Percentiles rank a stretch among this genome's conserved stretches.
These are phyloP conservation scores for Psococerastis gibbosa DNA, from an alignment of 2,888 invertebrate species.

Conservation along the genomic window DNA sequence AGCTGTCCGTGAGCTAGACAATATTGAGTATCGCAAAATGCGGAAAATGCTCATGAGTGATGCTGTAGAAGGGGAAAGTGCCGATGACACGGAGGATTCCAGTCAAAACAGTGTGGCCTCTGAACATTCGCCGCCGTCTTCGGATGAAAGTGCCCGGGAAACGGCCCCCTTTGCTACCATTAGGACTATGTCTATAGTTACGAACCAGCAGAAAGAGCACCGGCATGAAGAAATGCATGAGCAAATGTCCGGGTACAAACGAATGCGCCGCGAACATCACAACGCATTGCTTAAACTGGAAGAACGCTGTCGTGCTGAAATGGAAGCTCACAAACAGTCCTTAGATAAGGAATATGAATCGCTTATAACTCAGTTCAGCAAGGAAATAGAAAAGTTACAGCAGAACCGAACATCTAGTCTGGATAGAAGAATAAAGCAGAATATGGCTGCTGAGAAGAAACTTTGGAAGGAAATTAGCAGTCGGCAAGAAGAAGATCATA, in stretches of 20 bases:
- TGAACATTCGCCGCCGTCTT: slow-evolving; percentile 72
- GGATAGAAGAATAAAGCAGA: slow-evolving; percentile 43
- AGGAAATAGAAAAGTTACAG: slow-evolving; percentile 79
- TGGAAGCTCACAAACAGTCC: slow-evolving; percentile 88
- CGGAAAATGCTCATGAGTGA: slow-evolving; percentile 95
- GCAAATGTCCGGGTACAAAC: slow-evolving; percentile 97
- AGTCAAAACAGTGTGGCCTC: slow-evolving; percentile 88
- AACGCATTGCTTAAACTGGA: slow-evolving; percentile 75
- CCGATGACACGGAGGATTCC: slow-evolving; percentile 48
- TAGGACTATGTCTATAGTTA: slow-evolving; percentile 92
- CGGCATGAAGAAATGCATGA: slow-evolving; percentile 90
- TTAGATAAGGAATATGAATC: slow-evolving; percentile 94
- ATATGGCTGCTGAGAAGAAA: slow-evolving; percentile 78
- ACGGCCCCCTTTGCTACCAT: slow-evolving; percentile 91
- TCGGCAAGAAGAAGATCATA: slow-evolving; percentile 80
- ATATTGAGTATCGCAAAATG: slow-evolving; percentile 95
- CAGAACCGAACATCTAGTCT: slow-evolving; percentile 32
- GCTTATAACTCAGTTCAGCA: slow-evolving; percentile 72
- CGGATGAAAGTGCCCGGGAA: slow-evolving; percentile 58
- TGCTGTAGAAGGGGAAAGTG: slow-evolving; percentile 69
- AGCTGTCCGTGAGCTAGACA: slow-evolving; percentile 90
- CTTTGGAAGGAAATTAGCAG: slow-evolving; percentile 76
- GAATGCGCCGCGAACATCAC: slow-evolving; percentile 95
- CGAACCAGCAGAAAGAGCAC: slow-evolving; percentile 93
- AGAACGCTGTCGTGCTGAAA: slow-evolving; percentile 87